Evolutionary conservation across 2,113 vertebrate species (phyloP).

Genomic region (Lepisosteus osseus): DNA sequence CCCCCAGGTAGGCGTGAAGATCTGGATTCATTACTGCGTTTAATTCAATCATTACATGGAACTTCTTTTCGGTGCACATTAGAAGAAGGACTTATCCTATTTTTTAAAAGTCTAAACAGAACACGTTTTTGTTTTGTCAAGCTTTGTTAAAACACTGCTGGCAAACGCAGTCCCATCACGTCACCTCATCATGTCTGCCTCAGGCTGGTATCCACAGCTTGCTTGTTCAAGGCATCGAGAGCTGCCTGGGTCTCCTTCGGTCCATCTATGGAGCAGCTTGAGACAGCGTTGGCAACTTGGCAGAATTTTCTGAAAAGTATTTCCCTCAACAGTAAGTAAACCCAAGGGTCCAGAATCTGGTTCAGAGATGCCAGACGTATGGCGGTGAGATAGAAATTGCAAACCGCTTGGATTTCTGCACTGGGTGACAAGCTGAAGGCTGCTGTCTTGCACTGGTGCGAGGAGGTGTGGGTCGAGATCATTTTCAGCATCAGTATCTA

Average conservation of each 20-base stretch:
- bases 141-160: too few species aligned
- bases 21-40: too few species aligned
- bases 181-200: conserved; percentile 30
- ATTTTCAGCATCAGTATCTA: conserved; percentile 86
- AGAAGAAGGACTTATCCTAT: too few species aligned
- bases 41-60: too few species aligned
- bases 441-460: conserved; percentile 68
- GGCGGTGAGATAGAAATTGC: conserved; percentile 78
- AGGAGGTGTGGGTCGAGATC: conserved; percentile 71
- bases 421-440: not conserved
- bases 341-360: conserved; percentile 97
- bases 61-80: too few species aligned
- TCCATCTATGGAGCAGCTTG: conserved; percentile 71
- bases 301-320: conserved; percentile 85
- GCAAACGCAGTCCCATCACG: conserved; percentile 17
- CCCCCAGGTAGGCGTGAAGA: too few species aligned
- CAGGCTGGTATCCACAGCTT: conserved; percentile 41
- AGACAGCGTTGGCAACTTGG: conserved; percentile 82
- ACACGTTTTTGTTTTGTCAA: too few species aligned
- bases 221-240: conserved; percentile 53
- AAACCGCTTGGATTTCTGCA: conserved; percentile 62
- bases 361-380: conserved; percentile 93
- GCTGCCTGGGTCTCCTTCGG: conserved; percentile 62
- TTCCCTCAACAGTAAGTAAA: conserved; percentile 89
- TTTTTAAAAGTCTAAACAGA: too few species aligned